phyloP scores from a whole-genome alignment of 2,888 invertebrate species.

The Monochamus alternatus region DNA sequence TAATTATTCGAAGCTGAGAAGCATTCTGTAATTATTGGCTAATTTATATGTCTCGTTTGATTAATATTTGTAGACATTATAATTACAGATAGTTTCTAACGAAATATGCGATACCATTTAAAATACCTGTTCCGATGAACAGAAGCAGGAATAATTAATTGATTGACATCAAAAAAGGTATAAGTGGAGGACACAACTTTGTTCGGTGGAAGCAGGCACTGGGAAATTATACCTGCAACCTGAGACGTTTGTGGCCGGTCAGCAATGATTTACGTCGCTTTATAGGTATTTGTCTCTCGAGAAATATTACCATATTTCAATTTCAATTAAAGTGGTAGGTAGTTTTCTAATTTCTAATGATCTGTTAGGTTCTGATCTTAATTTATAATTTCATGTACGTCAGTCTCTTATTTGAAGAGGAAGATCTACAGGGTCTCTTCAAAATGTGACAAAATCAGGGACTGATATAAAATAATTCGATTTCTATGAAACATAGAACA shows the following conservation, averaged over 20 bases:
- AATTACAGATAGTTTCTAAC: slow-evolving; percentile 51
- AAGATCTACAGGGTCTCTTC: too few relatives aligned
- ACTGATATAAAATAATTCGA: too few relatives aligned
- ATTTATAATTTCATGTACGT: too few relatives aligned
- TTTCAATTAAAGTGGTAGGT: background rate
- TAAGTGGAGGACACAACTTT: slow-evolving; percentile 38
- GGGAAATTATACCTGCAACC: slow-evolving; percentile 3
- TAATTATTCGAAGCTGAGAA: slow-evolving; percentile 42
- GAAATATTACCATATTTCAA: background rate
- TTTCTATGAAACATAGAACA: too few relatives aligned
- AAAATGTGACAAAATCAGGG: too few relatives aligned
- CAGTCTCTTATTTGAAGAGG: too few relatives aligned
- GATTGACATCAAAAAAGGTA: slow-evolving; percentile 48
- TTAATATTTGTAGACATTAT: slow-evolving; percentile 52
- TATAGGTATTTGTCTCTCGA: background rate
- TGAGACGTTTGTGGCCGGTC: background rate
- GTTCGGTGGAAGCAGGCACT: slow-evolving; percentile 5
- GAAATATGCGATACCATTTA: slow-evolving; percentile 52
- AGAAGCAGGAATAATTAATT: slow-evolving; percentile 50
- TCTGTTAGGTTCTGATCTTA: background rate
- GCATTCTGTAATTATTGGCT: slow-evolving; percentile 43
- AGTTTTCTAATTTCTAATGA: background rate
- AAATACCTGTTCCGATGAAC: slow-evolving; percentile 50
- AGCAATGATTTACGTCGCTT: background rate
- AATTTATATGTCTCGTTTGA: slow-evolving; percentile 49